Conservation (phyloP, 2,113 vertebrate species). For the Pseudorhombus dupliciocellatus region DNA sequence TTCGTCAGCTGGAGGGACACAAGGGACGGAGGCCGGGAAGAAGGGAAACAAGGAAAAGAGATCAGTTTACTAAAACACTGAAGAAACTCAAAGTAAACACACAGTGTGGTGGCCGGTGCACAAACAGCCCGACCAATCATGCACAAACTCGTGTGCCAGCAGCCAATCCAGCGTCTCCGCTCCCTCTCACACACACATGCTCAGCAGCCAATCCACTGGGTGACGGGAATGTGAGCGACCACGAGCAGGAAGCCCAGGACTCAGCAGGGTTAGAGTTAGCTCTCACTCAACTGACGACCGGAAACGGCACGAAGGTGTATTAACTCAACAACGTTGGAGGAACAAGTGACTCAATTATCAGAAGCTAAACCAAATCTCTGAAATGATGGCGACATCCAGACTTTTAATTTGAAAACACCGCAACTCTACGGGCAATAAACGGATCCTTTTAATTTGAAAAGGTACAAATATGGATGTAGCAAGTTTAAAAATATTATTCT, state of each 20-base stretch:
- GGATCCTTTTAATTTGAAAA: too few relatives aligned
- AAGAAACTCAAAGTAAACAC: neutral
- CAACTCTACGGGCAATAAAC: too few relatives aligned
- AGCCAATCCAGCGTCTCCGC: constrained; percentile 40
- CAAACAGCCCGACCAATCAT: constrained; percentile 66
- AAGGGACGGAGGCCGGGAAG: neutral
- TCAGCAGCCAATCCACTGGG: constrained; percentile 53
- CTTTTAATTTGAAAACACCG: too few relatives aligned
- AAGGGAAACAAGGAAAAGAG: neutral
- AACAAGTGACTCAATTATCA: neutral
- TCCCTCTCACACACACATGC: constrained; percentile 29
- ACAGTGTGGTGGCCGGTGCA: constrained; percentile 40
- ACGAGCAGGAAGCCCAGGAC: constrained; percentile 44
- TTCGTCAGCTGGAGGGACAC: constrained; percentile 89
- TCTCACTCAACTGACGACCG: constrained; percentile 34
- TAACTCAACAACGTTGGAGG: neutral
- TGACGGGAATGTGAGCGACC: constrained; percentile 49
- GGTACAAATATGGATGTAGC: too few relatives aligned
- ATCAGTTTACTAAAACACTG: neutral
- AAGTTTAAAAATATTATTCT: neutral
- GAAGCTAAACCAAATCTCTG: too few relatives aligned
- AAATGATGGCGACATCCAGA: too few relatives aligned
- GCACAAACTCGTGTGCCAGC: constrained; percentile 56
- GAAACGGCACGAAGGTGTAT: constrained; percentile 3
- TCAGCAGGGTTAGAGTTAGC: constrained; percentile 50